Base-by-base conservation (phyloP, 2,888 invertebrate genomes). In the Ischnura elegans region DNA sequence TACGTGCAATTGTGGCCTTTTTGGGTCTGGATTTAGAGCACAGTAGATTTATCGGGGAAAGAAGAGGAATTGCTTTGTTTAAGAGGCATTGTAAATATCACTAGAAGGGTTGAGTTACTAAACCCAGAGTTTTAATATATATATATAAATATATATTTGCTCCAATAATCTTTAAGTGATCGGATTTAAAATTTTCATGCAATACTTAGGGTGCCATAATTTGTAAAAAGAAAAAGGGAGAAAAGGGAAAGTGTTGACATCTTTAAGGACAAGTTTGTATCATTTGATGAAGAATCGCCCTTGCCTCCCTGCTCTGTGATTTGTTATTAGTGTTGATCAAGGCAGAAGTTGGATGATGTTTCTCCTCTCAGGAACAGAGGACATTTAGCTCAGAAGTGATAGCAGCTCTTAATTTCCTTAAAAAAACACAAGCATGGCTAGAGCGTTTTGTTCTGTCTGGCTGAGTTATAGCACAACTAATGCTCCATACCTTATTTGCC, bases 11-110 rank as follows among this genome's bases (percentile, higher is more conserved):
- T 47, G 43, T 90, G 90, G 61, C 43, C 55, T 86, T 90, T 90
- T 66, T 43, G 42, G 90, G 90, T 36, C 87, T 55, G 51, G 51
- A 90, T 61, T 42, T 55, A 61, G 90, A 61, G 90, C 61, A 55
- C 61, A 61, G 43, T 90, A 90, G 90, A 45, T 90, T 25, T 42
- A 55, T 66, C 25, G 61, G 90, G 61, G 61, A n/a, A 61, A 16
- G 42, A 66, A 25, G 61, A 90, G 47, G 45, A n/a, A 87, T 55
- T 61, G 87, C 87, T 87, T 87, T 87, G 87, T 87, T 87, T 87
- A 87, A 87, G 87, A 87, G 87, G 87, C 55, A 87, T 42, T 87
- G 87, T 87, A 87, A 87, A 87, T 87, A 87, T 87, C 87, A 87
- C 87, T 55, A 87, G 55, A 51, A 87, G 87, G 55, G 87, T 42